Base-by-base conservation (phyloP, 2,113 vertebrate species). In the Callipepla squamata region DNA sequence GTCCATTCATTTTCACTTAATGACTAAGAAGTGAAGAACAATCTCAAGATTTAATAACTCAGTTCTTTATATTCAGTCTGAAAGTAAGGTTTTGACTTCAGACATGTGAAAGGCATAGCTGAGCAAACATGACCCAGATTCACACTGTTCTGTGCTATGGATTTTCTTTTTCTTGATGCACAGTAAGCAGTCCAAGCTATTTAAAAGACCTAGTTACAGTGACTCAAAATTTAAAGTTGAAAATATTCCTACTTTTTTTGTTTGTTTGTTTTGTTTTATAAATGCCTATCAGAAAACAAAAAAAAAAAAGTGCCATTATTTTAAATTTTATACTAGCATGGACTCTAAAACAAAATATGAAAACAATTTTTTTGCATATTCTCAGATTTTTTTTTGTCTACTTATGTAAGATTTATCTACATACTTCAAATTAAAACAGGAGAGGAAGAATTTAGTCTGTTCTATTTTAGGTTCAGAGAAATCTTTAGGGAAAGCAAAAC, bases 401-500 rank as follows among this genome's bases (percentile, higher is more conserved):
- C 83, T 91, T 90, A 75, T 90, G 20, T 77, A 74, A 73, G 45
- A 69, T 55, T 59, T 61, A 72, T 36, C 15, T 81, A 72, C 75
- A 18, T 48, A 81, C 19, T 63, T 70, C 51, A 80, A 58, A 21
- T 47, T 48, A 75, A 84, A 89, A 84, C 11, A 76, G 61, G 40
- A 87, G 45, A 92, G 19, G 48, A 92, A 76, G 44, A 92, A 83
- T 81, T 80, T 74, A 51, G 63, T 45, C 68, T 91, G 76, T 78
- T 65, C 74, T 95, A 93, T 92, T 96, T 94, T 89, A 94, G 95
- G 89, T 91, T 92, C 87, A 95, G 83, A 94, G 73, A 58, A 90
- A 81, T 81, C 66, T 94, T 86, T 34, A 72, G 21, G 87, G 69
- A 76, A 72, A 84, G 90, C 30, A 91, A 93, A 95, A 89, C 47